phyloP scores from a whole-genome alignment of 2,113 vertebrate genomes.

The Leucosticte australis region DNA sequence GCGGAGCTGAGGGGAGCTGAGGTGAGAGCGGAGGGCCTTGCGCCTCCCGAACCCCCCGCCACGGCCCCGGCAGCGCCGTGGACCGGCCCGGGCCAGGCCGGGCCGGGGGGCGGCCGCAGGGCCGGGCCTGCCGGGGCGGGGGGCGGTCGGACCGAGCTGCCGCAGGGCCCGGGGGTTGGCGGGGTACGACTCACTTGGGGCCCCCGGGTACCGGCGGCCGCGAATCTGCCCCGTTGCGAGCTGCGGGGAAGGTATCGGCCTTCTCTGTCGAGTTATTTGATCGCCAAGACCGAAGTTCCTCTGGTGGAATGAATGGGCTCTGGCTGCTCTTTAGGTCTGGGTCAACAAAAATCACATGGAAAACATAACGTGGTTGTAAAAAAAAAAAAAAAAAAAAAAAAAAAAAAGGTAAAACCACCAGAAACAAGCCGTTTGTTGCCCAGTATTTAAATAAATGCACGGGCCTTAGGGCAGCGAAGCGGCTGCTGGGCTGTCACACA shows the following conservation, averaged over 20 bases:
- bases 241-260: not conserved
- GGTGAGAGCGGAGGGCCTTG: not conserved
- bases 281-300: not conserved
- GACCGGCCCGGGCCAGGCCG: not conserved
- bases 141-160: not conserved
- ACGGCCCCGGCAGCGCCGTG: too few relatives aligned
- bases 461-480: accelerated
- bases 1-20: not conserved
- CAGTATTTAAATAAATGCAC: accelerated
- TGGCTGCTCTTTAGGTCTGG: not conserved
- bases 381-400: not conserved
- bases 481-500: not conserved
- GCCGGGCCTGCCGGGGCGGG: not conserved
- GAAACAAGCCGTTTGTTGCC: not conserved
- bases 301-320: not conserved
- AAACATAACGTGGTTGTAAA: not conserved
- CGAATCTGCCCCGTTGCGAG: not conserved
- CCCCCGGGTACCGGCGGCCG: not conserved
- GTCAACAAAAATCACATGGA: not conserved
- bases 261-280: not conserved
- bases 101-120: not conserved
- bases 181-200: not conserved
- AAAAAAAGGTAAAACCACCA: not conserved
- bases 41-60: too few relatives aligned
- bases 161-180: not conserved